Percentiles rank a stretch among this genome's conserved stretches.
These are phyloP conservation scores for Hirtodrosophila alboralis DNA, from an alignment of 2,888 invertebrate species.

Conservation along the genomic window DNA sequence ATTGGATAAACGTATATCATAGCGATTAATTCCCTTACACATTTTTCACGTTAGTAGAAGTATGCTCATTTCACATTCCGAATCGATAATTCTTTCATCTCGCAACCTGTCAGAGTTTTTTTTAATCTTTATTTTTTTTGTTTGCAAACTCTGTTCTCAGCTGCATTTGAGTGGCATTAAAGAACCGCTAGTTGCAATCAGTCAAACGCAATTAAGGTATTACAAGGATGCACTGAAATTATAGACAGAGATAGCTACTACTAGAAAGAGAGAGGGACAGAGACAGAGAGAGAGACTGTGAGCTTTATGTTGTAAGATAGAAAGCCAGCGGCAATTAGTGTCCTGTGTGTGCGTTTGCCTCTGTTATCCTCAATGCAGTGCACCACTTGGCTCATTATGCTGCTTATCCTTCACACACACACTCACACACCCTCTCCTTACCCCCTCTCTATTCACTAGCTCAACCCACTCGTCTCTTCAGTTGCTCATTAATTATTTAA, in stretches of 20 bases:
- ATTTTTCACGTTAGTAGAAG: too few relatives aligned
- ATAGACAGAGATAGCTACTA: not conserved
- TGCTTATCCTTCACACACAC: conserved; percentile 44
- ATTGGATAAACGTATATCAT: too few relatives aligned
- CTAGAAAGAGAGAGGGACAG: not conserved
- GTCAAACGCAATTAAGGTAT: conserved; percentile 68
- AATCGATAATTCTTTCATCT: too few relatives aligned
- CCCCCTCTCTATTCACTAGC: too few relatives aligned
- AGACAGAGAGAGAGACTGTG: too few relatives aligned
- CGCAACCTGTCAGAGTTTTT: too few relatives aligned
- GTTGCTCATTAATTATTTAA: conserved; percentile 75
- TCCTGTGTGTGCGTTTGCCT: conserved; percentile 26
- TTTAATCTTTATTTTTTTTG: not conserved
- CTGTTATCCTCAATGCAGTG: conserved; percentile 21
- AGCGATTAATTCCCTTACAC: too few relatives aligned
- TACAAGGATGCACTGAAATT: conserved; percentile 42
- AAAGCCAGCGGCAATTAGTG: conserved; percentile 41
- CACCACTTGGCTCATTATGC: conserved; percentile 63
- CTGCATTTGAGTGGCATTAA: conserved; percentile 35
- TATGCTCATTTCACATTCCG: too few relatives aligned
- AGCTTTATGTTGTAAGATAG: not conserved
- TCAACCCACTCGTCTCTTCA: conserved; percentile 24
- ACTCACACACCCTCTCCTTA: conserved; percentile 3
- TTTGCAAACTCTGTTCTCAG: not conserved
- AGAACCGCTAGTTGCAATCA: conserved; percentile 62